Evolutionary conservation across 35 echinoderm and acorn worm genomes (phyloP).

Genomic region (Holothuria glaberrima): DNA sequence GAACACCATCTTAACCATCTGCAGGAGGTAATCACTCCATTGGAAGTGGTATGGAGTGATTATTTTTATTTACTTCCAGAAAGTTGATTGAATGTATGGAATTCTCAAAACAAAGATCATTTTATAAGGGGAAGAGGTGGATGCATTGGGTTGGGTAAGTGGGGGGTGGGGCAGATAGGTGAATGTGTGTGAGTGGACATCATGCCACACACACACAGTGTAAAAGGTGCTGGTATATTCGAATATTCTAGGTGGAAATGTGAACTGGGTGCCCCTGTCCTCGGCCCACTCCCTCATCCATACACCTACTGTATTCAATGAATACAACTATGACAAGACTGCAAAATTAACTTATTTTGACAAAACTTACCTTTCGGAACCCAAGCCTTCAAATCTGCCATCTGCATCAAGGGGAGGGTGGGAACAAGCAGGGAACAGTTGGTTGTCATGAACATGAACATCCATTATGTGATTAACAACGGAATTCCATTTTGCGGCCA

Average conservation of each 20-base stretch:
- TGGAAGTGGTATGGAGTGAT: no score
- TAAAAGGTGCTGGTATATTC: background rate
- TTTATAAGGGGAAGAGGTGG: background rate
- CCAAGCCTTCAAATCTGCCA: constrained; percentile 8
- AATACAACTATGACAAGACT: no score
- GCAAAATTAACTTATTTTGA: background rate
- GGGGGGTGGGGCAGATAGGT: no score
- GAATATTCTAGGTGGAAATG: background rate
- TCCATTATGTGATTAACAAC: constrained; percentile 32
- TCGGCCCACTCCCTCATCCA: no score
- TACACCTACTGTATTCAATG: no score
- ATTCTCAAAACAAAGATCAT: background rate
- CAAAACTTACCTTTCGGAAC: background rate
- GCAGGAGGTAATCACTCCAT: no score
- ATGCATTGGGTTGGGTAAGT: no score
- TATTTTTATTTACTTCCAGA: background rate
- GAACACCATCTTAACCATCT: no score
- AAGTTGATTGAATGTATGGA: background rate
- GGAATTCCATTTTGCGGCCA: constrained; percentile 21
- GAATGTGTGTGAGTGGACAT: background rate
- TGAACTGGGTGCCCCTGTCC: no score
- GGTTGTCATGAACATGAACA: background rate
- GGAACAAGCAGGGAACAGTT: background rate
- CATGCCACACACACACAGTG: background rate
- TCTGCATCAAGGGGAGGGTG: constrained; percentile 10